Percentiles rank a stretch among this genome's conserved stretches.
Evolutionary conservation across 92 coral and sea anemone genomes (phyloP).

Genomic region (Phymanthus crucifer): DNA sequence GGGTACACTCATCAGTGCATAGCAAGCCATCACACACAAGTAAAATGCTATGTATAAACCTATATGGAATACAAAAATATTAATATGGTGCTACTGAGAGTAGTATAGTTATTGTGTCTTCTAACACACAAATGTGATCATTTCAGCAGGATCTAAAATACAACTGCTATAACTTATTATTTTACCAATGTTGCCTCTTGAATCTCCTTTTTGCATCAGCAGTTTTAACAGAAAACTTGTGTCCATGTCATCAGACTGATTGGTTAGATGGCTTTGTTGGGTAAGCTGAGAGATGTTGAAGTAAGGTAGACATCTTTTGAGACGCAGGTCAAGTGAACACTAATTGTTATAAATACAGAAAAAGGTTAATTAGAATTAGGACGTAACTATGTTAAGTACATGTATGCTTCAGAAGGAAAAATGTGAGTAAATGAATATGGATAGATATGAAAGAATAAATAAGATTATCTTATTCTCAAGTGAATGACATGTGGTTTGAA

Average conservation of each 20-base stretch:
- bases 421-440: too few species aligned
- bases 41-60: conserved; percentile 91
- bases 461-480: too few species aligned
- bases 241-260: conserved; percentile 66
- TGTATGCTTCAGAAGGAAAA: too few species aligned
- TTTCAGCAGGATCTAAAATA: neutral
- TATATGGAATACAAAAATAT: neutral
- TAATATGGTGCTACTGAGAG: neutral
- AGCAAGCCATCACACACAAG: conserved; percentile 97
- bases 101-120: neutral
- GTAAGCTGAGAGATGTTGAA: conserved; percentile 74
- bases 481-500: too few species aligned
- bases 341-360: conserved; percentile 14
- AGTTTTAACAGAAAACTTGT: conserved; percentile 74
- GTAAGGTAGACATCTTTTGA: conserved; percentile 89
- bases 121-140: too few species aligned
- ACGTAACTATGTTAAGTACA: too few species aligned
- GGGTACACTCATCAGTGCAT: conserved; percentile 97
- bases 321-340: conserved; percentile 87
- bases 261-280: conserved; percentile 31
- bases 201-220: conserved; percentile 81
- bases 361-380: too few species aligned
- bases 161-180: neutral
- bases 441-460: too few species aligned
- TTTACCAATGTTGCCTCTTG: conserved; percentile 83